Conservation (phyloP, 2,888 invertebrate genomes). For the Tetropium fuscum region DNA sequence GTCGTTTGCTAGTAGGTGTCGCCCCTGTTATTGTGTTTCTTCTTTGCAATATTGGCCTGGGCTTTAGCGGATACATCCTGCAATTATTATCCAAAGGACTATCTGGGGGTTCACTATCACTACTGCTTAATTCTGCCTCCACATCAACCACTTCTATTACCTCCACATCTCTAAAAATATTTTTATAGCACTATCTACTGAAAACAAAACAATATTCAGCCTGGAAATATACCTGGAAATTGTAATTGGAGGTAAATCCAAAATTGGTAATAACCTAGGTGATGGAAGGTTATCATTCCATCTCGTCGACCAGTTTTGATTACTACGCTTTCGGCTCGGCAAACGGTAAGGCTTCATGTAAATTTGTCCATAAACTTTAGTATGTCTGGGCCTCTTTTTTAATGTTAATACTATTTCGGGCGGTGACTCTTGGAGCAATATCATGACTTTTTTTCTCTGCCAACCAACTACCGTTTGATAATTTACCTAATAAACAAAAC, state of each 20-base stretch:
- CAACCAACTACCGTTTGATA: constrained; percentile 84
- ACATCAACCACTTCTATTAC: constrained; percentile 39
- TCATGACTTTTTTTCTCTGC: constrained; percentile 82
- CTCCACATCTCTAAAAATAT: constrained; percentile 41
- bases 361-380: constrained; percentile 81
- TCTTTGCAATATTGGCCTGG: constrained; percentile 80
- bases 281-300: constrained; percentile 80
- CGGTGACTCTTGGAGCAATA: constrained; percentile 79
- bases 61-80: constrained; percentile 81
- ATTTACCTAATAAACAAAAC: constrained; percentile 70
- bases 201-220: neutral
- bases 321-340: constrained; percentile 77
- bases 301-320: constrained; percentile 69
- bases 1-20: constrained; percentile 74
- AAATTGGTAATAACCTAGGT: constrained; percentile 73
- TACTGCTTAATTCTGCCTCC: constrained; percentile 66
- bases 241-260: constrained; percentile 71
- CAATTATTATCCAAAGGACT: constrained; percentile 65
- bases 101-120: constrained; percentile 70
- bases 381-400: constrained; percentile 86
- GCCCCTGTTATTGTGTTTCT: constrained; percentile 91
- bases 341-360: constrained; percentile 79
- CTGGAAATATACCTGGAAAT: constrained; percentile 67
- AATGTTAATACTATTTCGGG: constrained; percentile 85
- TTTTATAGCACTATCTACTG: neutral